Conservation (phyloP, 2,113 vertebrate species). For the Austrofundulus limnaeus region DNA sequence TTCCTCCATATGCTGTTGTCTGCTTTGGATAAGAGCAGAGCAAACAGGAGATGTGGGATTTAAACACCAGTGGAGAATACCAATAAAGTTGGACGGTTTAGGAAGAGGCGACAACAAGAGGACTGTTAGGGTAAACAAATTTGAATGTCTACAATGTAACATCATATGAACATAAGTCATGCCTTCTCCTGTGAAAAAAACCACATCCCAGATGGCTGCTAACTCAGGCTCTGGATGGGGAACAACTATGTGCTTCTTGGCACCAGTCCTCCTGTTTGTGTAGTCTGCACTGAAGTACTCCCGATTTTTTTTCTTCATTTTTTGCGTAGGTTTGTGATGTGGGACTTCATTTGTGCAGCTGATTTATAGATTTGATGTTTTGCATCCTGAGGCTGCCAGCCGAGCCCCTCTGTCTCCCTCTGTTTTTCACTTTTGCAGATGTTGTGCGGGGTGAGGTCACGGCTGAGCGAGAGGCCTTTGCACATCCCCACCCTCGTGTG, state of each 20-base stretch:
- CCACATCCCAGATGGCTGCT: slow-evolving; percentile 48
- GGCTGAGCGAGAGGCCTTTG: slow-evolving; percentile 43
- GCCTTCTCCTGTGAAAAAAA: slow-evolving; percentile 26
- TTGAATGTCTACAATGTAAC: slow-evolving; percentile 21
- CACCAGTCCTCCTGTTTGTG: slow-evolving; percentile 44
- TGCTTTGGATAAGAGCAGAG: neutral
- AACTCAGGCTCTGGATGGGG: slow-evolving; percentile 40
- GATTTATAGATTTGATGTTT: slow-evolving; percentile 62
- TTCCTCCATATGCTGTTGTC: no score
- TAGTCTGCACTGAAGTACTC: slow-evolving; percentile 39
- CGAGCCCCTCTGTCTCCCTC: slow-evolving; percentile 27
- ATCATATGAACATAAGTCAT: slow-evolving; percentile 7
- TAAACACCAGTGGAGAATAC: slow-evolving; percentile 17
- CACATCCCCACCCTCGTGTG: slow-evolving; percentile 34
- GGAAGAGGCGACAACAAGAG: neutral
- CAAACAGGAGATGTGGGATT: neutral
- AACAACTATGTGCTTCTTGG: slow-evolving; percentile 49
- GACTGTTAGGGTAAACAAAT: slow-evolving; percentile 30
- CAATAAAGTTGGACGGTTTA: neutral
- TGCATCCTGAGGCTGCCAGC: slow-evolving; percentile 18
- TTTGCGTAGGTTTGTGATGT: slow-evolving; percentile 42
- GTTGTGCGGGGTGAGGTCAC: slow-evolving; percentile 58
- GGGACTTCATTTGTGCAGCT: slow-evolving; percentile 34
- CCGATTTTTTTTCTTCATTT: no score
- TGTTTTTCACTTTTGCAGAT: slow-evolving; percentile 35